Percentiles rank a stretch among this genome's conserved stretches.
Conservation (phyloP, 2,797 vertebrate genomes). For the Remorina albescens region DNA sequence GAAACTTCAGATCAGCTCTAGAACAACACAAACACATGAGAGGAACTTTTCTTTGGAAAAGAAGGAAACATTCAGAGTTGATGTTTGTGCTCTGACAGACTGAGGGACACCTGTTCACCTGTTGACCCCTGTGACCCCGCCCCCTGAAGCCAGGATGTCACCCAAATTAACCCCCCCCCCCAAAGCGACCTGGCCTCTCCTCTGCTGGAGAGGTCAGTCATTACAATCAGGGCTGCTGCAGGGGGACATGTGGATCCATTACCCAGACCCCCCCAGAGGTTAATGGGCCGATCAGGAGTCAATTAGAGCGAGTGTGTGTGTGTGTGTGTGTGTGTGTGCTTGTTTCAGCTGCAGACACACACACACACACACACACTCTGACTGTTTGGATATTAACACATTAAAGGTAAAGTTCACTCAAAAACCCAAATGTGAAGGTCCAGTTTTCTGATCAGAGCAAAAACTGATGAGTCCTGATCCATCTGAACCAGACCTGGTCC, state of each 20-base stretch:
- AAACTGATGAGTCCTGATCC: background rate
- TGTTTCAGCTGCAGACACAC: no score
- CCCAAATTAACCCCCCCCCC: slow-evolving; percentile 51
- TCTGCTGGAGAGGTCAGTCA: slow-evolving; percentile 54
- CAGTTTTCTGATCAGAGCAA: background rate
- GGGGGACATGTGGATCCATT: slow-evolving; percentile 73
- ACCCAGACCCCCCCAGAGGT: slow-evolving; percentile 80
- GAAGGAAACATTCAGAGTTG: no score
- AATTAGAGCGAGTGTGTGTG: slow-evolving; percentile 74
- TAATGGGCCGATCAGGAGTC: slow-evolving; percentile 91
- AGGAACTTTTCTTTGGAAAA: no score
- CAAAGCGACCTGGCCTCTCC: background rate
- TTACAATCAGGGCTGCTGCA: slow-evolving; percentile 67
- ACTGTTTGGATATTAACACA: slow-evolving; percentile 49
- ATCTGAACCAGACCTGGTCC: no score
- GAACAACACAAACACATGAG: no score
- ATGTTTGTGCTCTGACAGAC: no score
- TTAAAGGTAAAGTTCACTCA: background rate
- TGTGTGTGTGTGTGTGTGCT: slow-evolving; percentile 56
- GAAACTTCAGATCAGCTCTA: no score
- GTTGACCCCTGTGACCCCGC: slow-evolving; percentile 52
- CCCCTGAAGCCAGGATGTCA: slow-evolving; percentile 70
- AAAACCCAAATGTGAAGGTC: background rate
- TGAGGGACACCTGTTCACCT: slow-evolving; percentile 70
- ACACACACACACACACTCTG: no score